Percentiles rank a stretch among this genome's conserved stretches.
These are phyloP conservation scores for Idris sp. DNA, from an alignment of 1,140 invertebrate species.

Conservation along the genomic window DNA sequence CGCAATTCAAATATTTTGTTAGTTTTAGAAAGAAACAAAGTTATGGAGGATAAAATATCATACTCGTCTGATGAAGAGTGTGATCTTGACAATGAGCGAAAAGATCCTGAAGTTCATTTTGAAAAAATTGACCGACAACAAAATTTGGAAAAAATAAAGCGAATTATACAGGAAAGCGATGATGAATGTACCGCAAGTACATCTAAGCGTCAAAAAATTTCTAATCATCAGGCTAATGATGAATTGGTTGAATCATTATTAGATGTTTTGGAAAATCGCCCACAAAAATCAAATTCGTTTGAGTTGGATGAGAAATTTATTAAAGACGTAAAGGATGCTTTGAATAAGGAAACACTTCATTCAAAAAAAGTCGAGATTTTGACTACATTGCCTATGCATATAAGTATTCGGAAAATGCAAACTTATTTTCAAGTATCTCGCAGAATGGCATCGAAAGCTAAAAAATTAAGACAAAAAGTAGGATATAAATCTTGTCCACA, in stretches of 20 bases:
- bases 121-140: conserved; percentile 6
- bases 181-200: no score
- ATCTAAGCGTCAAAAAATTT: conserved; percentile 17
- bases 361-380: conserved; percentile 32
- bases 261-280: neutral
- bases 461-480: conserved; percentile 29
- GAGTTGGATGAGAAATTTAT: conserved; percentile 14
- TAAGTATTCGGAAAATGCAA: conserved; percentile 33
- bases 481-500: conserved; percentile 16
- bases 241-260: conserved; percentile 3
- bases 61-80: neutral
- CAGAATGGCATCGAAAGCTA: conserved; percentile 28
- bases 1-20: neutral
- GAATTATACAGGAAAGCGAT: conserved; percentile 13
- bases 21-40: neutral
- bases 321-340: conserved; percentile 13
- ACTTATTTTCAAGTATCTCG: conserved; percentile 16
- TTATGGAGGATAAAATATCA: no score
- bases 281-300: conserved; percentile 1
- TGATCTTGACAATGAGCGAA: conserved; percentile 1
- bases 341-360: conserved; percentile 12
- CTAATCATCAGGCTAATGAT: conserved; percentile 4
- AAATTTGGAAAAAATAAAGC: conserved; percentile 6
- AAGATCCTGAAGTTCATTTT: conserved; percentile 17
- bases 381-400: conserved; percentile 12